A percentile compares a stretch with the other conserved stretches of the same genome.
phyloP scores from a whole-genome alignment of 2,113 vertebrate species.

The Malurus alboscapulatus region DNA sequence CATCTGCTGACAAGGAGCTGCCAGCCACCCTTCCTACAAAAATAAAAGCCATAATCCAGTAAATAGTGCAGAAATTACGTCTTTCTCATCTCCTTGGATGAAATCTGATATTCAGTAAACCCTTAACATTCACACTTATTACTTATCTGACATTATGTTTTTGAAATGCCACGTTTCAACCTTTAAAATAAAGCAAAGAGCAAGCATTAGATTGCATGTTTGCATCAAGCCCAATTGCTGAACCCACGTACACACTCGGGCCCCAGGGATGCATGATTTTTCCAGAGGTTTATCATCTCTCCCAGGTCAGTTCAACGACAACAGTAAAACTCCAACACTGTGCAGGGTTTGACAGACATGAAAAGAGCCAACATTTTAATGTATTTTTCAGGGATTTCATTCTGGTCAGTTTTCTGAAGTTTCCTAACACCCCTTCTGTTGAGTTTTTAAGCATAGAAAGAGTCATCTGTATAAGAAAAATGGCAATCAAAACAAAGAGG shows the following conservation, averaged over 20 bases:
- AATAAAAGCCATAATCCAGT: neutral
- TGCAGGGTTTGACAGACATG: neutral
- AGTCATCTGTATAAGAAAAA: neutral
- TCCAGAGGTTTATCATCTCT: neutral
- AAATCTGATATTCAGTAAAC: constrained; percentile 21
- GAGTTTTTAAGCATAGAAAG: neutral
- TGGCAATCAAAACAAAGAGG: neutral
- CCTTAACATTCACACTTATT: constrained; percentile 23
- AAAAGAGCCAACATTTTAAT: neutral
- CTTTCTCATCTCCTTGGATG: neutral
- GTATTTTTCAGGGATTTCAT: neutral
- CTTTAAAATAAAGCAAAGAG: constrained; percentile 47
- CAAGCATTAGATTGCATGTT: neutral
- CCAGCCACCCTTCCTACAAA: neutral
- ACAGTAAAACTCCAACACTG: neutral
- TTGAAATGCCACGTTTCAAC: constrained; percentile 45
- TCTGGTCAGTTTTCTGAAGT: neutral
- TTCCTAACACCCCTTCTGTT: neutral
- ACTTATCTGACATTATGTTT: constrained; percentile 26
- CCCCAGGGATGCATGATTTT: neutral
- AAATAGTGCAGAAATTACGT: neutral
- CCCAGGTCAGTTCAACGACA: neutral
- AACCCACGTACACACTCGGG: neutral
- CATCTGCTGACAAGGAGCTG: neutral
- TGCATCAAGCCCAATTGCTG: neutral